Conservation (phyloP, 2,113 vertebrate species). For the Urocolius indicus region DNA sequence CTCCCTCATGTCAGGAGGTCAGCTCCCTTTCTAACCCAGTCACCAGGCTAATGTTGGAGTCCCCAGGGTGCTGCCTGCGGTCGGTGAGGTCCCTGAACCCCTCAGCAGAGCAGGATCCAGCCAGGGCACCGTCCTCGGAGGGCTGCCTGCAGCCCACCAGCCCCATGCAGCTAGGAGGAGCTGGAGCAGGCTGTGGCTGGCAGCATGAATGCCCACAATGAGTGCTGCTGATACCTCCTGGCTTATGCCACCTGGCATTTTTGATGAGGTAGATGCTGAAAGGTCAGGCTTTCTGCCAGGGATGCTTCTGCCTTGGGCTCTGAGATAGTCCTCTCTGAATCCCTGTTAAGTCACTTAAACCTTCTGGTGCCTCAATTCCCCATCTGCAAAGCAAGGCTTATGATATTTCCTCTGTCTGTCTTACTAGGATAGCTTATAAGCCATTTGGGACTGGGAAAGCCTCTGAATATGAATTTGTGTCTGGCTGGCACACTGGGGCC, state of each 20-base stretch:
- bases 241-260: neutral
- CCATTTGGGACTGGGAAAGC: neutral
- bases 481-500: neutral
- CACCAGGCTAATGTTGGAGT: neutral
- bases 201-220: neutral
- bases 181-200: rapidly evolving
- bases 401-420: neutral
- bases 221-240: neutral
- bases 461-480: neutral
- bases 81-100: neutral
- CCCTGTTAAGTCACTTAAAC: conserved; percentile 5
- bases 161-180: neutral
- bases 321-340: neutral
- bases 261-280: neutral
- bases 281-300: neutral
- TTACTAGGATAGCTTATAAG: neutral
- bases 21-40: neutral
- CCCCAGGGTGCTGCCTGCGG: rapidly evolving
- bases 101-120: neutral
- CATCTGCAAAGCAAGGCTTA: neutral
- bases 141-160: neutral
- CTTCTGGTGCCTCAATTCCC: neutral
- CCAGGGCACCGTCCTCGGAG: neutral
- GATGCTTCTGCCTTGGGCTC: neutral
- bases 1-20: neutral